These are phyloP conservation scores for Etheostoma cragini DNA, from an alignment of 2,113 vertebrate species.

Conservation along the genomic window DNA sequence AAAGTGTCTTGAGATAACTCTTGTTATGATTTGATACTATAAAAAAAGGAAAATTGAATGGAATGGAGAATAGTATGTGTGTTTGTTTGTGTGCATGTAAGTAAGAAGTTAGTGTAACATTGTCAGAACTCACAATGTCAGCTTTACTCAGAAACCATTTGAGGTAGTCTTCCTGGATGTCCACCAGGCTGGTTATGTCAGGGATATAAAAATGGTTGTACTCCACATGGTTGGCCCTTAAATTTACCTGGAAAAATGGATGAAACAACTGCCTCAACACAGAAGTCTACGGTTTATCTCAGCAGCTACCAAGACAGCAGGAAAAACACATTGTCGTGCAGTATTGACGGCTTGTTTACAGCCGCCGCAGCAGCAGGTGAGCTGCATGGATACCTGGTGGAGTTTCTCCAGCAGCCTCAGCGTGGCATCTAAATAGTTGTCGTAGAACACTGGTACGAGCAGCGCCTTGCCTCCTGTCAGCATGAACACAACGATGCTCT, in stretches of 20 bases:
- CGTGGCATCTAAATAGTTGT: constrained; percentile 92
- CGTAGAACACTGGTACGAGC: constrained; percentile 91
- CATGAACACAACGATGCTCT: constrained; percentile 93
- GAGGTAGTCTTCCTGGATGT: constrained; percentile 99
- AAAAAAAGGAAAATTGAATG: too few relatives aligned
- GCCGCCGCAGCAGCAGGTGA: neutral
- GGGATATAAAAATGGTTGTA: constrained; percentile 96
- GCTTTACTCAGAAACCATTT: constrained; percentile 97
- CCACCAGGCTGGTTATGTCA: constrained; percentile 93
- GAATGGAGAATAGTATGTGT: too few relatives aligned
- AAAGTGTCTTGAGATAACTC: too few relatives aligned
- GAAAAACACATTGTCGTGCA: neutral
- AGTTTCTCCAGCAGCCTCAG: constrained; percentile 94
- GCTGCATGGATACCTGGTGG: constrained; percentile 87
- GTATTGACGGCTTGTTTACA: neutral
- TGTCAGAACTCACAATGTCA: constrained; percentile 88
- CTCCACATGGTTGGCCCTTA: constrained; percentile 92
- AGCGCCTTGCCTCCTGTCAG: constrained; percentile 91
- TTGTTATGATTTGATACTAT: too few relatives aligned
- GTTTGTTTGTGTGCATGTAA: too few relatives aligned
- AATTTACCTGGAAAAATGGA: constrained; percentile 88
- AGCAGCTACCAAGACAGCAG: neutral
- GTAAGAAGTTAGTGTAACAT: constrained; percentile 12
- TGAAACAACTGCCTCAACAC: constrained; percentile 11
- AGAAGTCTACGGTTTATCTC: neutral